Evolutionary conservation across 2,888 invertebrate species (phyloP).

Genomic region (Timema cristinae): DNA sequence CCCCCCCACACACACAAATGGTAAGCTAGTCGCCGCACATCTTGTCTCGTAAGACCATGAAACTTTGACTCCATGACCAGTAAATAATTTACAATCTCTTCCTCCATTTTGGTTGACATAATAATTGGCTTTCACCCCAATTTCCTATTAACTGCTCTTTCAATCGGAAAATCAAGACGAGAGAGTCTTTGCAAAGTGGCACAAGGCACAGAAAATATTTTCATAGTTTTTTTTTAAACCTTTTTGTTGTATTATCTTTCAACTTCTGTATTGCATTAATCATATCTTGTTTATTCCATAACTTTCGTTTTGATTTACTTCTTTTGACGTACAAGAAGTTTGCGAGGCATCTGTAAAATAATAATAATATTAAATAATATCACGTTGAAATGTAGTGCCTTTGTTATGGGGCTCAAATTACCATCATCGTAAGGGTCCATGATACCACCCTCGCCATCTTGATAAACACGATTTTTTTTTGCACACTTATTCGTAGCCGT

Average conservation of each 20-base stretch:
- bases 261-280: neutral
- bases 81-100: constrained; percentile 1
- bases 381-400: neutral
- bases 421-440: neutral
- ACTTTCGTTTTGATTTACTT: neutral
- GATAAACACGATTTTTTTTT: neutral
- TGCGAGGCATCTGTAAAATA: neutral
- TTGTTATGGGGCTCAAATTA: neutral
- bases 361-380: neutral
- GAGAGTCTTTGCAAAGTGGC: neutral
- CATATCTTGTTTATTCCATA: neutral
- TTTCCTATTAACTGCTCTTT: too few species aligned
- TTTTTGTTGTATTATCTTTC: neutral
- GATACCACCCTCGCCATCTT: neutral
- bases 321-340: neutral
- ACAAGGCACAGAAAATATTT: neutral
- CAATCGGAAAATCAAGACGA: neutral
- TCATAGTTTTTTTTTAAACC: neutral
- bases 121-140: neutral
- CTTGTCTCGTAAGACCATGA: neutral
- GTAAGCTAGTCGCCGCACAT: constrained; percentile 8
- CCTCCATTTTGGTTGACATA: neutral
- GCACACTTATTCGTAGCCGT: too few species aligned
- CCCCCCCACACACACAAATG: too few species aligned
- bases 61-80: neutral